These are phyloP conservation scores for Yoshiicerus persimilis DNA, from an alignment of 1,140 invertebrate genomes.

Conservation along the genomic window DNA sequence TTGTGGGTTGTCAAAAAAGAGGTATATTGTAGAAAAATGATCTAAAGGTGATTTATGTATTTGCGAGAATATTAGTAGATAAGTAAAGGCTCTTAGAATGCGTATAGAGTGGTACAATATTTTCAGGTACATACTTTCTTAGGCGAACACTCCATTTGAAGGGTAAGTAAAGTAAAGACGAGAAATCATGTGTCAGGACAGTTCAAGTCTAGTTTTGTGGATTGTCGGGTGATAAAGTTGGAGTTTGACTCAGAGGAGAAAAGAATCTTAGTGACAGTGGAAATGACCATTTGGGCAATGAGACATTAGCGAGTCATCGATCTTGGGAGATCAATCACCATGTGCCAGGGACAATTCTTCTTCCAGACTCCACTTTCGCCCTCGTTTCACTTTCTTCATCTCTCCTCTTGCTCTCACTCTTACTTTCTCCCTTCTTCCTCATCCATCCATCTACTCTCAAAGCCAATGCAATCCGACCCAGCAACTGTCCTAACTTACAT, in stretches of 20 bases:
- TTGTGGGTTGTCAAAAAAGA: neutral
- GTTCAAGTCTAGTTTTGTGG: constrained; percentile 3
- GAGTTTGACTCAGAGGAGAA: constrained; percentile 26
- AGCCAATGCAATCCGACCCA: neutral
- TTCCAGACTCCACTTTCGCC: constrained; percentile 13
- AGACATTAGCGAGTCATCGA: constrained; percentile 49
- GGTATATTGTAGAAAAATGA: neutral
- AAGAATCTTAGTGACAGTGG: constrained; percentile 39
- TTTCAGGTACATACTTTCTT: neutral
- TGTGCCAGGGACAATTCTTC: constrained; percentile 42
- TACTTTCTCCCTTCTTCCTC: neutral
- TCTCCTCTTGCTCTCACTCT: neutral
- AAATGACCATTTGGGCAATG: constrained; percentile 48
- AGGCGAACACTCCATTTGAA: neutral
- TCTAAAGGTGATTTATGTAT: neutral
- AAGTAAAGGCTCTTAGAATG: neutral
- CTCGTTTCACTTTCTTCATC: constrained; percentile 9
- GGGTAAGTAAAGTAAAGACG: constrained; percentile 9
- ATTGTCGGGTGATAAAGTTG: constrained; percentile 23
- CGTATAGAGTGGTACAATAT: neutral
- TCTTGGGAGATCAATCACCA: constrained; percentile 48
- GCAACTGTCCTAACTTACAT: neutral
- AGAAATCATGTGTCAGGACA: constrained; percentile 9
- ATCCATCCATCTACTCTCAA: constrained; percentile 9
- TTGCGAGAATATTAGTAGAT: neutral